phyloP scores from a whole-genome alignment of 2,797 vertebrate species.

The Chloroceryle inda region DNA sequence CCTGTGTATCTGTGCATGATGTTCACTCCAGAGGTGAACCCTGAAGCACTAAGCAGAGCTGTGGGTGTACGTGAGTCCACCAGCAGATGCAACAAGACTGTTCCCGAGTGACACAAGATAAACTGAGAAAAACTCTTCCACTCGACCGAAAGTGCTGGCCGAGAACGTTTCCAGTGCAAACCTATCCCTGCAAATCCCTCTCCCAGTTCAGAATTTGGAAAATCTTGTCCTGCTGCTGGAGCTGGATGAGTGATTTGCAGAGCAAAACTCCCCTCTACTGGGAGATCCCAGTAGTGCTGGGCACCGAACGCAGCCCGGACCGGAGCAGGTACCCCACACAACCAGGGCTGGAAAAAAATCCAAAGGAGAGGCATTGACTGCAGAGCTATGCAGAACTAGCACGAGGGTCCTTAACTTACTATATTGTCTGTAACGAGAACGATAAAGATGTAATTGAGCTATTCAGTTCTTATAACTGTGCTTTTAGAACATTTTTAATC shows the following conservation, averaged over 20 bases:
- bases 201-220: rapidly evolving
- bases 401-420: neutral
- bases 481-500: neutral
- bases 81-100: rapidly evolving
- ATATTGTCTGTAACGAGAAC: neutral
- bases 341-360: neutral
- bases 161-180: rapidly evolving
- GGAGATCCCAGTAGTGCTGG: neutral
- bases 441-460: neutral
- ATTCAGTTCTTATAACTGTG: neutral
- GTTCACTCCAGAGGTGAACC: neutral
- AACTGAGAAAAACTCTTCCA: neutral
- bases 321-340: rapidly evolving
- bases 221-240: rapidly evolving
- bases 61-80: rapidly evolving
- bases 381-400: neutral
- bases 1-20: neutral
- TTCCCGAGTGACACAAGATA: neutral
- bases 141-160: rapidly evolving
- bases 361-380: neutral
- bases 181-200: neutral
- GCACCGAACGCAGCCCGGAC: neutral
- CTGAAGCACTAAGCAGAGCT: neutral
- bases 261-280: slow-evolving; percentile 65
- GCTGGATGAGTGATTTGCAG: neutral